Base-by-base conservation (phyloP, 2,797 vertebrate genomes). In the Melanotaenia parkinsoni region DNA sequence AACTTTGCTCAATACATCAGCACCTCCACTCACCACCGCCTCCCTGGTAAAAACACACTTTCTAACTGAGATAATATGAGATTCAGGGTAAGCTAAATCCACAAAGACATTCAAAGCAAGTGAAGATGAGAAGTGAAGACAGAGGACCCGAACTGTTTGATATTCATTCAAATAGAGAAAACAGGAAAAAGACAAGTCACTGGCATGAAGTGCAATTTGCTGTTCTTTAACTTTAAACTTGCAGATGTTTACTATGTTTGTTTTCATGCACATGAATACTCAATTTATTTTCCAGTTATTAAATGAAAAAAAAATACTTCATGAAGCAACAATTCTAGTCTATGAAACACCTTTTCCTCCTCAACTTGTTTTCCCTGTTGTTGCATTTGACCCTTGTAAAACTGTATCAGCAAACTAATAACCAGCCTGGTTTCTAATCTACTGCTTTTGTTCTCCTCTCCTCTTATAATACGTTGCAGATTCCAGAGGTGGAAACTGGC, bases 1-100 rank as follows among this genome's bases (percentile, higher is more conserved):
- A 96, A 97, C 96, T 95, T 95, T 87, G 93, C 91, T 94, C 95
- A 94, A 96, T 97, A 96, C 96, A 97, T 97, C 96, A 98, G 96
- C 95, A 91, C 96, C 95, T 95, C 94, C 91, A 90, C 95, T 94
- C 91, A 53, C 85, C 79, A 81, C 94, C 90, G 91, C 93, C 93
- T 94, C 94, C 89, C 88, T 88, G 90, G 86, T 85, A 85, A 91
- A 90, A 91, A 95, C 92, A 94, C 93, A 92, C 91, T 93, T 95
- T 96, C 92, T 93, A 94, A 92, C 90, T 93, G 92, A 94, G 92
- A 94, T 95, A 93, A 57, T 18, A 68, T 60, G 75, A 75, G 72
- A 88, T 57, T 74, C 83, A 83, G 70, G 78, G 78, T 86, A 89
- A 91, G 88, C 35, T 50, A 61, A 72, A 81, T 78, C 80, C 74